These are phyloP conservation scores for Lasioglossum marginatum DNA, from an alignment of 2,888 invertebrate genomes.

Conservation along the genomic window DNA sequence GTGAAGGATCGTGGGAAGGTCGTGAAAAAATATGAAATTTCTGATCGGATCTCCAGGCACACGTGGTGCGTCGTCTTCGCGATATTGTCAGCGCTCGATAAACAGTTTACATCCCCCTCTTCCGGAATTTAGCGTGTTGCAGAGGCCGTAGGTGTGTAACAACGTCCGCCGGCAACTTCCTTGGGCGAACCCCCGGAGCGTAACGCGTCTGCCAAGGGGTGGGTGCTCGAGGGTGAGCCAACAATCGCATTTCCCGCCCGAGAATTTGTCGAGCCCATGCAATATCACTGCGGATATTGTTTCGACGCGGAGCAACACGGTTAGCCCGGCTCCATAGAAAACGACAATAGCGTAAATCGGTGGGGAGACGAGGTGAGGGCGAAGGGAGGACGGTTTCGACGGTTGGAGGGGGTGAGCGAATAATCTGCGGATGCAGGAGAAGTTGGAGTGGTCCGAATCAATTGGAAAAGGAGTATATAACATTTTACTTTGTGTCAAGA, in stretches of 20 bases:
- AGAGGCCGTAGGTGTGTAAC: constrained; percentile 62
- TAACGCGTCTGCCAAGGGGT: constrained; percentile 7
- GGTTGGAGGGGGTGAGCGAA: neutral
- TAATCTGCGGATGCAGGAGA: neutral
- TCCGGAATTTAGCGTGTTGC: constrained; percentile 60
- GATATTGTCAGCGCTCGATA: constrained; percentile 64
- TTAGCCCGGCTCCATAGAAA: constrained; percentile 32
- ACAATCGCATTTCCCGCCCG: constrained; percentile 82
- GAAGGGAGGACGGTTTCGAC: neutral
- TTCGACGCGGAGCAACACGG: constrained; percentile 73
- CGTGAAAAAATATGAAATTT: neutral
- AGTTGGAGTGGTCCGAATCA: neutral
- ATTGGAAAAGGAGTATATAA: neutral
- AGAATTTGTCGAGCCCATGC: constrained; percentile 81
- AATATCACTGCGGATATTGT: constrained; percentile 84
- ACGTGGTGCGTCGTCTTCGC: neutral
- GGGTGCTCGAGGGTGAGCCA: constrained; percentile 70
- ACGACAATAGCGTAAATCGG: constrained; percentile 67
- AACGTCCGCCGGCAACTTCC: constrained; percentile 67
- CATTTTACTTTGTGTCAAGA: neutral
- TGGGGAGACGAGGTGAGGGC: neutral
- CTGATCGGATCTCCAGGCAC: neutral
- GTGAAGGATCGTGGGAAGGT: neutral
- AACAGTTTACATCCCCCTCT: constrained; percentile 62
- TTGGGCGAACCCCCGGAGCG: constrained; percentile 63